A percentile compares a stretch with the other conserved stretches of the same genome.
Conservation (phyloP, 2,797 vertebrate genomes). For the Syndactyla subalaris region DNA sequence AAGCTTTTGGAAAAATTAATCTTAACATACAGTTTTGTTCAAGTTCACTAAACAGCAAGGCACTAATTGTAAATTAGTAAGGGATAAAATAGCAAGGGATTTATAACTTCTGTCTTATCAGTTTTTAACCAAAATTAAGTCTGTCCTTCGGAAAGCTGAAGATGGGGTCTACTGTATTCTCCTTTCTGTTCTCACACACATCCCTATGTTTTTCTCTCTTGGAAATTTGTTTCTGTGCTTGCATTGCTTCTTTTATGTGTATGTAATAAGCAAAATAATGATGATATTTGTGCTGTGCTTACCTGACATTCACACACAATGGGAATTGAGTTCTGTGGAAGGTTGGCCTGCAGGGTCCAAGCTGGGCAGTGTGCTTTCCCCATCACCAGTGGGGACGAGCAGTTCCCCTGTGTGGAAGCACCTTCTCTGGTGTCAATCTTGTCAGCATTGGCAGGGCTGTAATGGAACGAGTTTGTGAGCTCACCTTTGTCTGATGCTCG, state of each 20-base stretch:
- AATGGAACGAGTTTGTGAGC: neutral
- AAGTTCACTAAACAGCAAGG: neutral
- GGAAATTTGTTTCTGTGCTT: neutral
- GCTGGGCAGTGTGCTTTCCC: neutral
- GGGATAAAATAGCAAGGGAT: neutral
- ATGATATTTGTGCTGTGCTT: neutral
- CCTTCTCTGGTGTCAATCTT: neutral
- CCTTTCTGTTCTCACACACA: neutral
- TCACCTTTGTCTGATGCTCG: neutral
- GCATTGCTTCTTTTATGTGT: neutral
- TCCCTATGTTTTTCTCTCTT: neutral
- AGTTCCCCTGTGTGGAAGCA: neutral
- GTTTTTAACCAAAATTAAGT: neutral
- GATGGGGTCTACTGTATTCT: neutral
- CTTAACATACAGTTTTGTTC: neutral
- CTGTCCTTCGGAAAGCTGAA: neutral
- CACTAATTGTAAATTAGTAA: neutral
- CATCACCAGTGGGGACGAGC: neutral
- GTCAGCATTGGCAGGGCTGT: fast-evolving
- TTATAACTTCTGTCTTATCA: neutral
- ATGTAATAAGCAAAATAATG: neutral
- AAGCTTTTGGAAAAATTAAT: neutral
- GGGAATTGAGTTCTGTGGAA: neutral
- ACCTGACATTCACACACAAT: neutral
- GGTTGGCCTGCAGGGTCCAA: neutral